Evolutionary conservation across 1,140 invertebrate species (phyloP).

Genomic region (Macrobrachium nipponense): DNA sequence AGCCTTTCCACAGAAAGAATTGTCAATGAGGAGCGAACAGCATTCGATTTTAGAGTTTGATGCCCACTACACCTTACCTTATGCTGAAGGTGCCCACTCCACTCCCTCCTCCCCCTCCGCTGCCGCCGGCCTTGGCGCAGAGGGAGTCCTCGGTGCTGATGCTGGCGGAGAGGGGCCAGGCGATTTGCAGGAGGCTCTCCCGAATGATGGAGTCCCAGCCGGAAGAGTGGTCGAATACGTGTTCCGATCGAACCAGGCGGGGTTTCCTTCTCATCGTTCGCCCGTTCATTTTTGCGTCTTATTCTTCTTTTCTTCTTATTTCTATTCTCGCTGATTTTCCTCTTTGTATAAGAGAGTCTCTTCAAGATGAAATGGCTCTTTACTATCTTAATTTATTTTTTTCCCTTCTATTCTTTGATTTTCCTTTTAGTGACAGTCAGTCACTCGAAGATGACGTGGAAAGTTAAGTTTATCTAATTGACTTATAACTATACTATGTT

Average conservation of each 20-base stretch:
- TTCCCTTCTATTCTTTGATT: no score
- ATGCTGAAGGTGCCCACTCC: constrained; percentile 3
- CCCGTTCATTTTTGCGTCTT: constrained; percentile 36
- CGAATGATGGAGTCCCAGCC: constrained; percentile 55
- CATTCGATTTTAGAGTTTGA: no score
- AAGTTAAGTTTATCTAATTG: no score
- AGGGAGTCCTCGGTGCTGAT: constrained; percentile 50
- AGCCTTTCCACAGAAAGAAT: no score
- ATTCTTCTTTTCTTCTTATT: background rate
- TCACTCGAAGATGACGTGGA: no score
- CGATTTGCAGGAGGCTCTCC: constrained; percentile 51
- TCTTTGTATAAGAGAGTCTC: background rate
- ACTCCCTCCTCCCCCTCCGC: background rate
- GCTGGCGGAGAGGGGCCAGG: constrained; percentile 53
- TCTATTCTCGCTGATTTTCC: background rate
- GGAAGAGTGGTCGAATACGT: constrained; percentile 41
- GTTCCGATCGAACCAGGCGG: constrained; percentile 38
- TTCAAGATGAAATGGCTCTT: background rate
- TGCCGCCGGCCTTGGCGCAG: constrained; percentile 19
- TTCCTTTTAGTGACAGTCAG: no score
- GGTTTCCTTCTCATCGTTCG: constrained; percentile 32
- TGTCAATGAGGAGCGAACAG: no score
- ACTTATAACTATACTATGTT: no score
- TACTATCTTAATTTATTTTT: background rate
- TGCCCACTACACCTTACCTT: constrained; percentile 6